A percentile compares a stretch with the other conserved stretches of the same genome.
These are phyloP conservation scores for Drosophila chauvacae DNA, from an alignment of 1,140 invertebrate species.

Conservation along the genomic window DNA sequence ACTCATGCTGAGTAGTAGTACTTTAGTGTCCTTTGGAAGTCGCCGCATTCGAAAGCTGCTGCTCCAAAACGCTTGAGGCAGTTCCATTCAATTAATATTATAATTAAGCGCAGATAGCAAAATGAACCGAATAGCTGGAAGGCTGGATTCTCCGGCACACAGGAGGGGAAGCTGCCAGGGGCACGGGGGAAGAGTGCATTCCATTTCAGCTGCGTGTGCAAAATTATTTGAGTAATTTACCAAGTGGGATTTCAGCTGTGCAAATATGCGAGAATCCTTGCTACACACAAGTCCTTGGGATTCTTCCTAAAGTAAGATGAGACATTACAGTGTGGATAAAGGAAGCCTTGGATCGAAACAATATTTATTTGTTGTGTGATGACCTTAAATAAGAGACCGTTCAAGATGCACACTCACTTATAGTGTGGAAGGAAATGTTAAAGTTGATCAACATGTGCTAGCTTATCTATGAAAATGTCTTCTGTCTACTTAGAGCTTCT, in stretches of 20 bases:
- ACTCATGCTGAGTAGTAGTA: too few relatives aligned
- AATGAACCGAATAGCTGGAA: conserved; percentile 15
- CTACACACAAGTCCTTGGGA: conserved; percentile 19
- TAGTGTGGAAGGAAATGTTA: not conserved
- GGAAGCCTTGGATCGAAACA: not conserved
- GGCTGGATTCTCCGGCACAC: conserved; percentile 4
- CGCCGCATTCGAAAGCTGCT: conserved; percentile 5
- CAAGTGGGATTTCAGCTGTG: conserved; percentile 17
- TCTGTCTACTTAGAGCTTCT: not conserved
- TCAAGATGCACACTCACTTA: too few relatives aligned
- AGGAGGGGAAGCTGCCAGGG: not conserved
- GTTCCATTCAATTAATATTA: conserved; percentile 67
- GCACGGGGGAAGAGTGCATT: conserved; percentile 2
- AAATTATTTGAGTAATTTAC: conserved; percentile 39
- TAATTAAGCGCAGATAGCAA: conserved; percentile 53
- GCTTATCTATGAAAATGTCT: not conserved
- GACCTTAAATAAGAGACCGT: not conserved
- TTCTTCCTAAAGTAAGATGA: not conserved
- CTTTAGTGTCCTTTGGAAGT: not conserved
- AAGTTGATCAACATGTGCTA: not conserved
- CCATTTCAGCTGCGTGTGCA: conserved; percentile 37
- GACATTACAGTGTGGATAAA: not conserved
- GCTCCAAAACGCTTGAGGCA: conserved; percentile 41
- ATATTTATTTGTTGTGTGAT: not conserved
- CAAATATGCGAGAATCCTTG: conserved; percentile 32